phyloP scores from a whole-genome alignment of 1,140 invertebrate genomes.

The Paracyclopina nana region DNA sequence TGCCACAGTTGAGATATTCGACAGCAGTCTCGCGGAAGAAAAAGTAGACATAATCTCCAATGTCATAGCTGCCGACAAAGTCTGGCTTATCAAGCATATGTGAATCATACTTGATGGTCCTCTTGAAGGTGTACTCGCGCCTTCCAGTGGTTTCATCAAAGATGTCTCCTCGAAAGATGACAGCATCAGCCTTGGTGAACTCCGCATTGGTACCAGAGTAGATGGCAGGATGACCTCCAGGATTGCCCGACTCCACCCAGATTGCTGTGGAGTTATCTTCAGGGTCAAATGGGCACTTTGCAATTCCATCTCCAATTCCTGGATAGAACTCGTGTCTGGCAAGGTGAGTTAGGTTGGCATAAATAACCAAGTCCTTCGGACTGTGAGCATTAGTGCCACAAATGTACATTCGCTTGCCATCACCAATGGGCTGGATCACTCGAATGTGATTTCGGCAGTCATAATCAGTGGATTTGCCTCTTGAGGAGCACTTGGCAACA shows the following conservation, averaged over 20 bases:
- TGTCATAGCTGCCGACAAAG: constrained; percentile 87
- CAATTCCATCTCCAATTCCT: constrained; percentile 76
- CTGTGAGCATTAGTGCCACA: constrained; percentile 80
- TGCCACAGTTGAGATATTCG: constrained; percentile 88
- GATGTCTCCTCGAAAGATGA: constrained; percentile 79
- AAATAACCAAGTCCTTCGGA: constrained; percentile 73
- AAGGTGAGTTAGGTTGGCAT: constrained; percentile 39
- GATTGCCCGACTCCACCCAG: constrained; percentile 77
- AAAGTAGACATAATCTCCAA: constrained; percentile 81
- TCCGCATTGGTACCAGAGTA: constrained; percentile 85
- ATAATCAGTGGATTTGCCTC: constrained; percentile 38
- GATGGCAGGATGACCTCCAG: constrained; percentile 51
- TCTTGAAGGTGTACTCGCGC: constrained; percentile 57
- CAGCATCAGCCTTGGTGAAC: constrained; percentile 83
- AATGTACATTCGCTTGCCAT: constrained; percentile 59
- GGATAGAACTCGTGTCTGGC: constrained; percentile 58
- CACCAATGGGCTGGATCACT: constrained; percentile 68
- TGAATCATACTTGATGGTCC: constrained; percentile 87
- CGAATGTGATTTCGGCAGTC: constrained; percentile 77
- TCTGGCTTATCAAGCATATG: constrained; percentile 95
- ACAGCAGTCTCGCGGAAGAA: constrained; percentile 92
- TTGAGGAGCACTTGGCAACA: background rate
- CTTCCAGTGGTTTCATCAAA: constrained; percentile 60
- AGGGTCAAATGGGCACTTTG: constrained; percentile 81
- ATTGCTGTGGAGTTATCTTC: constrained; percentile 82